These are phyloP conservation scores for Paraescarpia echinospica DNA, from an alignment of 1,140 invertebrate genomes.

Conservation along the genomic window DNA sequence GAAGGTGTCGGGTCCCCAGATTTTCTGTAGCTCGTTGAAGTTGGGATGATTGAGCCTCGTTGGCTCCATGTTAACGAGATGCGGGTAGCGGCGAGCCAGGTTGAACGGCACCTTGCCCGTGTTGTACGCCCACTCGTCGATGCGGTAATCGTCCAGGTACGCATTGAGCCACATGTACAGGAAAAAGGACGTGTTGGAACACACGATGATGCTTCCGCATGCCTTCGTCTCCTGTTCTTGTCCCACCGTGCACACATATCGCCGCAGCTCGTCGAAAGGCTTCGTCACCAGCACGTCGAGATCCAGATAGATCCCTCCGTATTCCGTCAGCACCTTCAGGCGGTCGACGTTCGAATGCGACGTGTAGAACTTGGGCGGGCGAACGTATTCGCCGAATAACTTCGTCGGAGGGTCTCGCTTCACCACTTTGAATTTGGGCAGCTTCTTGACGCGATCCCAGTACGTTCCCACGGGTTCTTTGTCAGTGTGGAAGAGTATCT, in stretches of 20 bases:
- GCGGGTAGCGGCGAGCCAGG: constrained; percentile 28
- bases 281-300: constrained; percentile 28
- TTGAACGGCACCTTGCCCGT: constrained; percentile 31
- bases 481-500: constrained; percentile 32
- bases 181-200: constrained; percentile 27
- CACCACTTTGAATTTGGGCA: constrained; percentile 24
- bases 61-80: constrained; percentile 27
- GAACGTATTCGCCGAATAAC: constrained; percentile 27
- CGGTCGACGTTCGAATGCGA: constrained; percentile 33
- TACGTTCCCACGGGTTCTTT: constrained; percentile 22
- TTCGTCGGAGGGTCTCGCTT: constrained; percentile 22
- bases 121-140: constrained; percentile 32
- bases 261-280: constrained; percentile 50
- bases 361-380: constrained; percentile 29
- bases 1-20: constrained; percentile 27
- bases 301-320: constrained; percentile 33
- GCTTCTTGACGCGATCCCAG: constrained; percentile 24
- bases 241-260: constrained; percentile 54
- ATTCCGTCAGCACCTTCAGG: constrained; percentile 29
- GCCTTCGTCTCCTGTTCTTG: constrained; percentile 27
- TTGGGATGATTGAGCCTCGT: constrained; percentile 25
- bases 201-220: constrained; percentile 32
- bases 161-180: constrained; percentile 31
- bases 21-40: constrained; percentile 29
- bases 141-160: constrained; percentile 30